phyloP scores from a whole-genome alignment of 2,797 vertebrate genomes.

The Platyrinchus mystaceus region DNA sequence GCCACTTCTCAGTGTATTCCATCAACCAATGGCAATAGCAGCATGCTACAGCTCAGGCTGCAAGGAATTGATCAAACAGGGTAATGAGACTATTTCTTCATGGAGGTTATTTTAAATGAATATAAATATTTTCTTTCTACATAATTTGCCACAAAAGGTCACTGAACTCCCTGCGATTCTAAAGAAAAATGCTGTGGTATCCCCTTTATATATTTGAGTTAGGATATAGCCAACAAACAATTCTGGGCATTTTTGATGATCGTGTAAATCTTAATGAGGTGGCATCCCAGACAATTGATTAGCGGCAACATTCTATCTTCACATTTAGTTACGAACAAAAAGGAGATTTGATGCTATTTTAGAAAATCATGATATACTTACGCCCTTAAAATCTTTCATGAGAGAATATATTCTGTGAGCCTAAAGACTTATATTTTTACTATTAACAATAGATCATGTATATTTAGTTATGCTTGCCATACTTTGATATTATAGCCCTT shows the following conservation, averaged over 20 bases:
- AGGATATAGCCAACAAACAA: slow-evolving; percentile 78
- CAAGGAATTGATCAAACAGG: slow-evolving; percentile 85
- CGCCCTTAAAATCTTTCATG: slow-evolving; percentile 66
- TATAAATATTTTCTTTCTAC: slow-evolving; percentile 90
- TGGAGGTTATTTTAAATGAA: slow-evolving; percentile 85
- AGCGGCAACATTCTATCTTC: slow-evolving; percentile 67
- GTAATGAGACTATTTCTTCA: slow-evolving; percentile 86
- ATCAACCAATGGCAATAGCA: slow-evolving; percentile 82
- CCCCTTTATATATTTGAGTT: slow-evolving; percentile 78
- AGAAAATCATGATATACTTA: slow-evolving; percentile 60
- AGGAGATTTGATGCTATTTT: slow-evolving; percentile 67
- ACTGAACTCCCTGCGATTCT: slow-evolving; percentile 80
- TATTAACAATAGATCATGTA: slow-evolving; percentile 26
- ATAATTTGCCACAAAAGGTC: slow-evolving; percentile 88
- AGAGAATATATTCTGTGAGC: slow-evolving; percentile 40
- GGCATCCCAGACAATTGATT: slow-evolving; percentile 76
- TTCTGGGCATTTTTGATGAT: slow-evolving; percentile 73
- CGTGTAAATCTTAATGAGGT: slow-evolving; percentile 78
- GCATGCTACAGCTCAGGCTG: slow-evolving; percentile 80
- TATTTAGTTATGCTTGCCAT: slow-evolving; percentile 65
- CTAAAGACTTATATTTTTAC: neutral
- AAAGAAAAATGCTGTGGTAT: slow-evolving; percentile 81
- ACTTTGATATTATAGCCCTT: slow-evolving; percentile 61
- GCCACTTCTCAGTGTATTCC: slow-evolving; percentile 83
- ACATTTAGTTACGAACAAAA: slow-evolving; percentile 66